Base-by-base conservation (phyloP, 53 echinoderm and acorn worm species). In the Echinarachnius parma region DNA sequence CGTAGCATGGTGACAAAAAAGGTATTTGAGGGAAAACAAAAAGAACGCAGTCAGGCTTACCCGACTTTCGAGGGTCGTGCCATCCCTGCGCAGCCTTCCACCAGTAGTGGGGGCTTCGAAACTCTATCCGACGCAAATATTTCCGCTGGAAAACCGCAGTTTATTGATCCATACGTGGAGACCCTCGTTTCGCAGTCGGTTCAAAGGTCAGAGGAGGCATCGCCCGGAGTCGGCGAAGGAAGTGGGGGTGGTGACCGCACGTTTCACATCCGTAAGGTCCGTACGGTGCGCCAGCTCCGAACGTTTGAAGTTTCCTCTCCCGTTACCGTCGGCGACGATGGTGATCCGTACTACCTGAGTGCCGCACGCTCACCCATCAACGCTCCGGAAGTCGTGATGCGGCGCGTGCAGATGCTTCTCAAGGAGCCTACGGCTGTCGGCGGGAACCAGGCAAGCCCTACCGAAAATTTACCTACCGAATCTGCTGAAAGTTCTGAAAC, bases 351-450 rank as follows among this genome's bases (percentile, higher is more conserved):
- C 23, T 56, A 72, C 13, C 72, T 78, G 48, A 78, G 47, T 48
- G 46, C 49, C 36, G 15, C 62, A 16, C 55, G 64, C 0, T 78
- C 84, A 4, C 39, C 58, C 34, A 78, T 84, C 25, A 78, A 72
- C 13, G 64, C 34, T 44, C 71, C 78, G 0, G 87, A 87, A 48
- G 56, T 87, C 3, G 82, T 82, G 46, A 78, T 82, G 79, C 70
- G 35, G 8, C 74, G 78, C 19, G 82, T 78, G 53, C 35, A 72
- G 72, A 45, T 72, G 47, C 55, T 72, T 9, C 79, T 84, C 15
- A 52, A 62, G 62, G 63, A 61, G 24, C 78, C 47, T 46, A 54
- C 68, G 35, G 23, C 78, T 53, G 72, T 72, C 72, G 63, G 64
- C 55, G 63, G 63, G 15, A 33, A 67, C 79, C 57, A 66, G 66